Percentiles rank a stretch among this genome's conserved stretches.
phyloP scores from a whole-genome alignment of 2,797 vertebrate genomes.

The Melanogrammus aeglefinus region DNA sequence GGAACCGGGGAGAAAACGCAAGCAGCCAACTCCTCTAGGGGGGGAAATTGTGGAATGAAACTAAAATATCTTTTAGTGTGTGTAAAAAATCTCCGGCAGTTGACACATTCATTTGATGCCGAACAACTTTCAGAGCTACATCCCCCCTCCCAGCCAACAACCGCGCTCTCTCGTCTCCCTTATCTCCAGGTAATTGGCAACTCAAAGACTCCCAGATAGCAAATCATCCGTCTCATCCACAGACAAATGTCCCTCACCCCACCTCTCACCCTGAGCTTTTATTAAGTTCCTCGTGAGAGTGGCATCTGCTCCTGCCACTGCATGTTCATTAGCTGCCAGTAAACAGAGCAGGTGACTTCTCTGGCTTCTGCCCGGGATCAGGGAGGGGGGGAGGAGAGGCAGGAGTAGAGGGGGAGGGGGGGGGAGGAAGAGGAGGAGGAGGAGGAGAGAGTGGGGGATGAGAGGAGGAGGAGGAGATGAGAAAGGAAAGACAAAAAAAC shows the following conservation, averaged over 20 bases:
- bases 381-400: not conserved
- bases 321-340: conserved; percentile 59
- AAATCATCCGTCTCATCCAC: conserved; percentile 18
- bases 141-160: not conserved
- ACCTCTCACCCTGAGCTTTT: conserved; percentile 34
- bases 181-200: conserved; percentile 32
- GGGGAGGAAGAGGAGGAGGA: not conserved
- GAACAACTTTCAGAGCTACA: not conserved
- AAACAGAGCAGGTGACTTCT: conserved; percentile 51
- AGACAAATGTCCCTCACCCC: not conserved
- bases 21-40: not conserved
- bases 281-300: conserved; percentile 49
- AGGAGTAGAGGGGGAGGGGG: not conserved
- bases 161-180: conserved; percentile 16
- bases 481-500: conserved; percentile 5
- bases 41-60: conserved; percentile 19
- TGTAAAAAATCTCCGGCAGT: conserved; percentile 28
- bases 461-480: conserved; percentile 29
- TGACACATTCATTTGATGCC: conserved; percentile 38
- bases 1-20: not conserved
- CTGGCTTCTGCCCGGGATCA: not conserved
- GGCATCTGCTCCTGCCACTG: conserved; percentile 56
- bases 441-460: conserved; percentile 9
- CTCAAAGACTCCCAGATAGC: conserved; percentile 32
- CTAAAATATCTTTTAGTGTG: not conserved